phyloP scores from a whole-genome alignment of 2,113 vertebrate species.

The Halichoerus grypus region DNA sequence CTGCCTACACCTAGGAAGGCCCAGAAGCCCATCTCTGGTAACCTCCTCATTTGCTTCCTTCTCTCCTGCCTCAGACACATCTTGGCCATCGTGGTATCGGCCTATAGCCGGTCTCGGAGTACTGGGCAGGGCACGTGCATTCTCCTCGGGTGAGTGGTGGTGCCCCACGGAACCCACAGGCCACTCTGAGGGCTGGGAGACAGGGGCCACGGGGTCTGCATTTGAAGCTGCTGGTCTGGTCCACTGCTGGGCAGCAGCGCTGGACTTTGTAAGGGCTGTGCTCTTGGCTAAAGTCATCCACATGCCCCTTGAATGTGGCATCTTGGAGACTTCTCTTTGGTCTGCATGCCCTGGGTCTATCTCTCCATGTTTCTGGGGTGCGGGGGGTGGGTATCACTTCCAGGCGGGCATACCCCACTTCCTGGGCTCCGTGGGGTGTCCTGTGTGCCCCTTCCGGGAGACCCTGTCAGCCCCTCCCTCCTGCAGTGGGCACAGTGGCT shows the following conservation, averaged over 20 bases:
- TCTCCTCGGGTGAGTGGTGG: slow-evolving; percentile 89
- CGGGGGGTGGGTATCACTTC: neutral
- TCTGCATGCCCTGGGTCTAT: neutral
- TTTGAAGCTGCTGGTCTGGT: neutral
- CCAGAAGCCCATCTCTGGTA: neutral
- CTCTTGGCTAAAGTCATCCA: neutral
- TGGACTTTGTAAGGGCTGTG: neutral
- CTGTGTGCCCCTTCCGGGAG: accelerated
- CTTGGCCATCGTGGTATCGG: slow-evolving; percentile 91
- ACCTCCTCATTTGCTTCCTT: neutral
- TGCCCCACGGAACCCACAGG: neutral
- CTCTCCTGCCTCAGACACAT: slow-evolving; percentile 89
- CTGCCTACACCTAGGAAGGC: neutral
- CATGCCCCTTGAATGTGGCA: neutral
- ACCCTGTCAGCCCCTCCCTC: neutral
- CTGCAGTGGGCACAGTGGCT: slow-evolving; percentile 93
- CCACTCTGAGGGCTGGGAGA: neutral
- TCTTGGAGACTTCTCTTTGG: neutral
- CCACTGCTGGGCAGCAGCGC: neutral
- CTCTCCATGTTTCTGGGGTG: neutral
- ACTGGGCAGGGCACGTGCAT: slow-evolving; percentile 91
- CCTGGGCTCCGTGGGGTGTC: neutral
- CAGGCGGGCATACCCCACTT: neutral
- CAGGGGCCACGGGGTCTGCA: accelerated
- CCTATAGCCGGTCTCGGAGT: slow-evolving; percentile 89